Conservation (phyloP, 2,797 vertebrate species). For the Diceros bicornis region DNA sequence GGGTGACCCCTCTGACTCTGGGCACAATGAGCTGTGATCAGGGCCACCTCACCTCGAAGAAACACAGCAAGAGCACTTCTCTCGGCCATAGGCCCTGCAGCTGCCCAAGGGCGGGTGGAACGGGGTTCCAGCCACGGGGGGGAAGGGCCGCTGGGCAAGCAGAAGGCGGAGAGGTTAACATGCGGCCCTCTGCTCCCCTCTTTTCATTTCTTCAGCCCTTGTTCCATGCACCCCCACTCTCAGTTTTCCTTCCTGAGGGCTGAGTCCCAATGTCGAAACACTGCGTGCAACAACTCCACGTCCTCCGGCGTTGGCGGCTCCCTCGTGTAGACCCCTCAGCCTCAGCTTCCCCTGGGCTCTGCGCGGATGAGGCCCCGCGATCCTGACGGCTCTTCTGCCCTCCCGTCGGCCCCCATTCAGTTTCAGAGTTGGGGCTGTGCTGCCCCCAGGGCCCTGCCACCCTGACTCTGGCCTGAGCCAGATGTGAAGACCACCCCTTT, state of each 20-base stretch:
- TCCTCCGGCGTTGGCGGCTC: not conserved
- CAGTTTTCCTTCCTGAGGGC: slow-evolving; percentile 18
- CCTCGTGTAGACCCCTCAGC: not conserved
- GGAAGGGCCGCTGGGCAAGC: not conserved
- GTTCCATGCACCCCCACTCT: not conserved
- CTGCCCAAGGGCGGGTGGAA: not conserved
- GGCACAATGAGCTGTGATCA: not conserved
- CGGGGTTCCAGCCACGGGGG: not conserved
- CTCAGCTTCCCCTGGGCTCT: slow-evolving; percentile 21
- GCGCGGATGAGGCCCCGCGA: fast-evolving
- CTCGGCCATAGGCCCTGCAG: not conserved
- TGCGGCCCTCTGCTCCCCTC: not conserved
- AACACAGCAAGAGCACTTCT: not conserved
- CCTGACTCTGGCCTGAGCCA: not conserved
- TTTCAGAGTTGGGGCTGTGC: not conserved
- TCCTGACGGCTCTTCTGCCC: not conserved
- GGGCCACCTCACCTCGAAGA: not conserved
- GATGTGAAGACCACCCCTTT: not conserved
- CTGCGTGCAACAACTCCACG: not conserved
- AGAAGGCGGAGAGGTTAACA: not conserved
- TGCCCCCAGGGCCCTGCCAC: not conserved
- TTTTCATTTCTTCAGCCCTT: not conserved
- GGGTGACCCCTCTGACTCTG: not conserved
- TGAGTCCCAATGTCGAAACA: slow-evolving; percentile 58
- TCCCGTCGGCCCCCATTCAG: not conserved